Percentiles rank a stretch among this genome's conserved stretches.
Conservation (phyloP, 1,140 invertebrate species). For the Microplitis demolitor region DNA sequence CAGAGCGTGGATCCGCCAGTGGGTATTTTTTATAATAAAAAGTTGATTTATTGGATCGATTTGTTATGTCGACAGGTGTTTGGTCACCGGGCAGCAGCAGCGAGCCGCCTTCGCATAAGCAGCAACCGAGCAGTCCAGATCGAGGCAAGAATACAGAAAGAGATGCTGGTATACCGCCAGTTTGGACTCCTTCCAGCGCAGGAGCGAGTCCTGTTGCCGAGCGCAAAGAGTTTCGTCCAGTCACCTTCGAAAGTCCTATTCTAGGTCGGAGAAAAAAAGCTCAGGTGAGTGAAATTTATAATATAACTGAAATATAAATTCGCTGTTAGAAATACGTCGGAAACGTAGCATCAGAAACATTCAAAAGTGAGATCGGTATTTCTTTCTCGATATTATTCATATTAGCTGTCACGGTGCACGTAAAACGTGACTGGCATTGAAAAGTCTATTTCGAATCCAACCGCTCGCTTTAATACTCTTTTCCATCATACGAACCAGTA, state of each 20-base stretch:
- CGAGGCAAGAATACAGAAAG: constrained; percentile 47
- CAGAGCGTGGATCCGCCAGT: not conserved
- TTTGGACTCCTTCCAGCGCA: constrained; percentile 77
- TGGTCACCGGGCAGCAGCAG: constrained; percentile 61
- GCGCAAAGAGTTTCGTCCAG: constrained; percentile 75
- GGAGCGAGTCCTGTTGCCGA: constrained; percentile 68
- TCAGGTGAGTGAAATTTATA: constrained; percentile 2
- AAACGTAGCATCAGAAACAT: constrained; percentile 5
- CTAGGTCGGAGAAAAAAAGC: constrained; percentile 62
- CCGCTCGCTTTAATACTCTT: not conserved
- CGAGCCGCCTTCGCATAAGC: constrained; percentile 54
- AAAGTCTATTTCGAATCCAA: not conserved
- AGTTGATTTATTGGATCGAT: constrained; percentile 22
- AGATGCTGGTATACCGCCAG: constrained; percentile 65
- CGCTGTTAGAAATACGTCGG: not conserved
- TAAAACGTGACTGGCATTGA: constrained; percentile 23
- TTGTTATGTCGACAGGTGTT: constrained; percentile 52
- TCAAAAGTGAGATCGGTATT: constrained; percentile 14
- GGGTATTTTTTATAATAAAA: constrained; percentile 3
- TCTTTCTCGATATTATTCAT: constrained; percentile 18
- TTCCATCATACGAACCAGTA: not conserved
- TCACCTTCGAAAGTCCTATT: constrained; percentile 76
- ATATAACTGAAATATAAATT: not conserved
- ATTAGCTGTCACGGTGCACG: constrained; percentile 15
- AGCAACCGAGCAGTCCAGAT: constrained; percentile 57